Conservation (phyloP, 1,140 invertebrate genomes). For the Megalonaias nervosa region DNA sequence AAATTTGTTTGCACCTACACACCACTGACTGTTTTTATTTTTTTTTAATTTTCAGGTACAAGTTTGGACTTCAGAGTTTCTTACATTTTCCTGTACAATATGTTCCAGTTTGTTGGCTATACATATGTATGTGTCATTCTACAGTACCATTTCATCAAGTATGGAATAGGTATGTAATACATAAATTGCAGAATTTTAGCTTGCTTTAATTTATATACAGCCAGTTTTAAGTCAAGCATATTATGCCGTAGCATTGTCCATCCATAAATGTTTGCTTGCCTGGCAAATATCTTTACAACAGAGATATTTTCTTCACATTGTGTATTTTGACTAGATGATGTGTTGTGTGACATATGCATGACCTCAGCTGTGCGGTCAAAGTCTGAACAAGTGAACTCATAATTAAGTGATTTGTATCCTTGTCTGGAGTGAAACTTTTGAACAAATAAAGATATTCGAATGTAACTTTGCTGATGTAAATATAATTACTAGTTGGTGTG, state of each 20-base stretch:
- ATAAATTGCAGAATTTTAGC: slow-evolving; percentile 1
- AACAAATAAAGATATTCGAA: too few species aligned
- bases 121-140: slow-evolving; percentile 82
- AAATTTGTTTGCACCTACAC: background rate
- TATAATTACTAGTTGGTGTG: too few species aligned
- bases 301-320: too few species aligned
- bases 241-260: background rate
- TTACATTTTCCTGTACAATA: slow-evolving; percentile 91
- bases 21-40: background rate
- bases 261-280: too few species aligned
- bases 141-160: slow-evolving; percentile 80
- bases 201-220: background rate
- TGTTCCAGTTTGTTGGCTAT: slow-evolving; percentile 92
- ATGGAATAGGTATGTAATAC: slow-evolving; percentile 77
- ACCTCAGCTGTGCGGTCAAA: too few species aligned
- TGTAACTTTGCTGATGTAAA: too few species aligned
- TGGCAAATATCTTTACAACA: too few species aligned
- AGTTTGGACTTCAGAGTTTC: slow-evolving; percentile 83
- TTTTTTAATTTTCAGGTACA: slow-evolving; percentile 68
- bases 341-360: too few species aligned
- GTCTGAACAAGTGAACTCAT: too few species aligned
- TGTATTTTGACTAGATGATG: too few species aligned
- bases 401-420: too few species aligned
- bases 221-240: background rate
- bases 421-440: too few species aligned